Percentiles rank a stretch among this genome's conserved stretches.
These are phyloP conservation scores for Peromyscus californicus DNA, from an alignment of 2,113 vertebrate species.

Conservation along the genomic window DNA sequence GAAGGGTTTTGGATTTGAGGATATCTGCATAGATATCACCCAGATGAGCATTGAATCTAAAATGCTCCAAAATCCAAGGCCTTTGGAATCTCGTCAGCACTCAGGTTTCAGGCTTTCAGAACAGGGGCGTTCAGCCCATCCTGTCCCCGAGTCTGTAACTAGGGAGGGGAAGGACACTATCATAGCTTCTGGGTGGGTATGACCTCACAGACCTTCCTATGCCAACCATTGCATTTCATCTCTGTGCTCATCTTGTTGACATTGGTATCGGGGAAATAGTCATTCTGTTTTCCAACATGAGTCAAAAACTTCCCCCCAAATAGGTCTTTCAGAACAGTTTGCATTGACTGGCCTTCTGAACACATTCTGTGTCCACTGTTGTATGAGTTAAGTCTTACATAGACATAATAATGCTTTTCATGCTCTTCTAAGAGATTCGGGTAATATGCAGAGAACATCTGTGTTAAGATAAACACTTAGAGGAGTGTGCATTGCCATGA, in stretches of 20 bases:
- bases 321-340: background rate
- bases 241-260: background rate
- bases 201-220: background rate
- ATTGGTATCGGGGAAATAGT: background rate
- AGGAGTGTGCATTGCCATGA: background rate
- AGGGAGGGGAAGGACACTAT: background rate
- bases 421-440: background rate
- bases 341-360: slow-evolving; percentile 34
- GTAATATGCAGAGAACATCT: background rate
- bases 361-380: background rate
- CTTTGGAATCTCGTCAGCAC: background rate
- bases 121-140: background rate
- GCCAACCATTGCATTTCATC: background rate
- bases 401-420: background rate
- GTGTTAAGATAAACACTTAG: background rate
- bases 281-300: background rate
- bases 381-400: background rate
- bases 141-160: background rate
- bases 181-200: background rate
- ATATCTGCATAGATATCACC: background rate
- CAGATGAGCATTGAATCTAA: background rate
- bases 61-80: background rate
- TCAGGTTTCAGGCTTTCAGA: background rate
- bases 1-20: background rate
- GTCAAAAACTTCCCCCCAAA: background rate